Conservation (phyloP, 2,113 vertebrate genomes). For the Galbula dea region DNA sequence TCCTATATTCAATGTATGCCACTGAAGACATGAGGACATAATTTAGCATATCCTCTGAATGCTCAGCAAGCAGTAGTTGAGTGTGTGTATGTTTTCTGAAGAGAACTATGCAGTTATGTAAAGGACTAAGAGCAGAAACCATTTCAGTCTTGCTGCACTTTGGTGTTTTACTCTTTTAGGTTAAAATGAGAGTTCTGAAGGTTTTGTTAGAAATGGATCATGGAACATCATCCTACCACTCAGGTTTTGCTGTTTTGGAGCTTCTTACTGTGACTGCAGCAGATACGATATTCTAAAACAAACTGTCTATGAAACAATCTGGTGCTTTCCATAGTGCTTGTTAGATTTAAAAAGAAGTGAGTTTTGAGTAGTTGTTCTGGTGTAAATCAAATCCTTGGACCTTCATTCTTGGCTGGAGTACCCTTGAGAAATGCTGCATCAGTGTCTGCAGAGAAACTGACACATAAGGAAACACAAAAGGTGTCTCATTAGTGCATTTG, state of each 20-base stretch:
- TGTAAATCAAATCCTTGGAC: background rate
- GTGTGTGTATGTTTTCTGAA: background rate
- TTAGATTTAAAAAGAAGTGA: background rate
- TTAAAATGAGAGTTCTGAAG: background rate
- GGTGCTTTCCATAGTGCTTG: background rate
- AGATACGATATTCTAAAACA: background rate
- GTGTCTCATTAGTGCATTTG: background rate
- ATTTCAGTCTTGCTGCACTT: background rate
- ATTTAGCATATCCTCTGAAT: background rate
- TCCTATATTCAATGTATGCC: background rate
- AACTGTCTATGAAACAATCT: background rate
- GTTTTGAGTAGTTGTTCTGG: background rate
- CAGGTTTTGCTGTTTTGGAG: background rate
- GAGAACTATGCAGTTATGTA: background rate
- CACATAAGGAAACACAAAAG: background rate
- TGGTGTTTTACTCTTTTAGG: background rate
- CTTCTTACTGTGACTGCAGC: background rate
- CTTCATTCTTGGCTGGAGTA: background rate
- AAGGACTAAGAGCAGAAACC: background rate
- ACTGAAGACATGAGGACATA: background rate
- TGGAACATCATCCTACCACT: background rate
- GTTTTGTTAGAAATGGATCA: background rate
- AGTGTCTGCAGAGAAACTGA: background rate
- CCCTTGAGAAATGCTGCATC: constrained; percentile 32
- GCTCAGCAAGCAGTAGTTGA: background rate